Conservation (phyloP, 2,113 vertebrate species). For the Hippocampus guttulatus region DNA sequence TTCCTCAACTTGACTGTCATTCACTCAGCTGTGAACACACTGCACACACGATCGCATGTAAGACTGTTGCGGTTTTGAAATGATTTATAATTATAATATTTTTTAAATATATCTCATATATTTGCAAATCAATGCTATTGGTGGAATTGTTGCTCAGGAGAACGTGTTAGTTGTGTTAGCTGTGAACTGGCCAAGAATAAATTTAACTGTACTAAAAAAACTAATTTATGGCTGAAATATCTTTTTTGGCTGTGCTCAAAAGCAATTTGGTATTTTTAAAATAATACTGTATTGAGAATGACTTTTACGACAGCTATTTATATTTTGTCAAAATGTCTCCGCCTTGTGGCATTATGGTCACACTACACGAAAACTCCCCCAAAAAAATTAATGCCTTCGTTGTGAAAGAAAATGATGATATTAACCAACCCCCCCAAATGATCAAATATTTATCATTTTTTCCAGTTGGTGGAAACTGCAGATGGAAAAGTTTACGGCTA, state of each 20-base stretch:
- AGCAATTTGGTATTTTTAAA: too few species aligned
- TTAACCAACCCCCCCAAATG: not conserved
- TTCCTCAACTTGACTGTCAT: slow-evolving; percentile 86
- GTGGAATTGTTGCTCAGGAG: too few species aligned
- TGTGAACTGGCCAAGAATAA: too few species aligned
- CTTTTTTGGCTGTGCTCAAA: too few species aligned
- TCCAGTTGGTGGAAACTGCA: slow-evolving; percentile 80
- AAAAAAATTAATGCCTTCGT: not conserved
- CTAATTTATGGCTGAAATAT: too few species aligned
- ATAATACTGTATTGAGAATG: too few species aligned
- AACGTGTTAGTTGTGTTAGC: too few species aligned
- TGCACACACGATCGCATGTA: slow-evolving; percentile 79
- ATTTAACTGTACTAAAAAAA: too few species aligned
- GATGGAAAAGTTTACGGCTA: slow-evolving; percentile 75
- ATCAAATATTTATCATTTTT: not conserved
- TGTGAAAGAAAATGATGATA: too few species aligned
- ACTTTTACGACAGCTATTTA: too few species aligned
- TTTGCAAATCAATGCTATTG: too few species aligned
- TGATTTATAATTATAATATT: not conserved
- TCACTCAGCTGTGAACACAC: slow-evolving; percentile 77
- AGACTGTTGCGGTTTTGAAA: slow-evolving; percentile 24
- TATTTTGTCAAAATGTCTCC: slow-evolving; percentile 23
- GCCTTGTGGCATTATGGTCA: slow-evolving; percentile 39
- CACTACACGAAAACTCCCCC: not conserved
- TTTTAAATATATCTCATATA: too few species aligned